phyloP scores from a whole-genome alignment of 1,140 invertebrate species.

The Monomorium pharaonis region DNA sequence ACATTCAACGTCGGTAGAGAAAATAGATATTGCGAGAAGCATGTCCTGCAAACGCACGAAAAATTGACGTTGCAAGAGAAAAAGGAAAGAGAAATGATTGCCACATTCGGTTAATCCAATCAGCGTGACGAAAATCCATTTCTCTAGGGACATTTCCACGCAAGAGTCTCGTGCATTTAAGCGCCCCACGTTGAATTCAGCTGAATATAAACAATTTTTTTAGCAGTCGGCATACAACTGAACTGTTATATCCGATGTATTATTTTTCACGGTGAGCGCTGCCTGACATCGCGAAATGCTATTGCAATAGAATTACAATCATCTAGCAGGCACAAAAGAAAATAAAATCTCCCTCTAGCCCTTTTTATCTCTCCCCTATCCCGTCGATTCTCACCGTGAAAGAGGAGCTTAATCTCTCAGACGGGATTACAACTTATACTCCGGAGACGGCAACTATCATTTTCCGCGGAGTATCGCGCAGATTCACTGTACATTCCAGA shows the following conservation, averaged over 20 bases:
- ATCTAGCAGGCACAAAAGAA: neutral
- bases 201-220: conserved; percentile 9
- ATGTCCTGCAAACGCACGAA: neutral
- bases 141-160: neutral
- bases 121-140: neutral
- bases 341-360: neutral
- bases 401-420: conserved; percentile 45
- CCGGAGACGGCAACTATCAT: conserved; percentile 9
- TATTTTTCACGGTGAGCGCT: neutral
- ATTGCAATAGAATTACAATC: neutral
- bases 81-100: neutral
- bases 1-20: neutral
- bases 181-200: conserved; percentile 4
- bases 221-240: neutral
- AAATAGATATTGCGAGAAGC: neutral
- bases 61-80: neutral
- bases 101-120: neutral
- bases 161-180: neutral
- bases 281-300: neutral
- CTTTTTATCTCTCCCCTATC: neutral
- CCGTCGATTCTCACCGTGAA: neutral
- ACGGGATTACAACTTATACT: conserved; percentile 8
- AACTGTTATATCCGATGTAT: neutral
- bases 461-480: conserved; percentile 21
- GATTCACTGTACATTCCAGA: neutral